Conservation (phyloP, 2,113 vertebrate species). For the Patagioenas fasciata region DNA sequence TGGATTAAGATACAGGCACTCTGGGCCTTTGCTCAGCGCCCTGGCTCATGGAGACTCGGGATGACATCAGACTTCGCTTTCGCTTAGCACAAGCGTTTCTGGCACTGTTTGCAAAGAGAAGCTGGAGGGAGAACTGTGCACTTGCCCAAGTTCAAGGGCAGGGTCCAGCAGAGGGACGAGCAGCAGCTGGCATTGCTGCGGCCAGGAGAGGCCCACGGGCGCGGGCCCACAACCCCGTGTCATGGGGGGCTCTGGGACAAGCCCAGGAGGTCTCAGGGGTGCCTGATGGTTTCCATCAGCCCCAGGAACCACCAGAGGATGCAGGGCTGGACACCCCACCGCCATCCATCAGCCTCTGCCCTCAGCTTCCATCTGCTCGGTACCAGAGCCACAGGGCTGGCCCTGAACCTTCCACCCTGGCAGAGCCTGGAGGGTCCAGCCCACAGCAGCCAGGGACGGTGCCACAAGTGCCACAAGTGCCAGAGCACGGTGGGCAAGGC, state of each 20-base stretch:
- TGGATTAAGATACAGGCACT: background rate
- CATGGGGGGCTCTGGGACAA: background rate
- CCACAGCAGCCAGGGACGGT: background rate
- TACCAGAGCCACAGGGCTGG: background rate
- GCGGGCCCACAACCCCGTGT: rapidly evolving
- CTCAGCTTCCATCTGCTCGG: background rate
- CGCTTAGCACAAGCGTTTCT: background rate
- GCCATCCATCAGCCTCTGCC: background rate
- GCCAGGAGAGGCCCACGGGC: rapidly evolving
- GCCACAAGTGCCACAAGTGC: background rate
- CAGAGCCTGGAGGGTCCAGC: background rate
- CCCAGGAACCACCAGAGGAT: background rate
- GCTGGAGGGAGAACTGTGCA: background rate
- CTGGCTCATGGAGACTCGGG: background rate
- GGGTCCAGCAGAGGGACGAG: background rate
- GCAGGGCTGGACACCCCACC: background rate
- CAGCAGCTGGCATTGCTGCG: background rate
- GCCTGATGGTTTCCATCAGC: background rate
- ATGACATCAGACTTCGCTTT: background rate
- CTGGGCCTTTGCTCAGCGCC: background rate
- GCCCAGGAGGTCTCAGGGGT: background rate
- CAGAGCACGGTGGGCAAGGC: too few species aligned
- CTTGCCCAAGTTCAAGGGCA: background rate
- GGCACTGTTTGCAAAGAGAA: background rate
- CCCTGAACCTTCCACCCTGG: background rate